phyloP scores from a whole-genome alignment of 2,888 invertebrate species.

The Pyrrhia umbra region DNA sequence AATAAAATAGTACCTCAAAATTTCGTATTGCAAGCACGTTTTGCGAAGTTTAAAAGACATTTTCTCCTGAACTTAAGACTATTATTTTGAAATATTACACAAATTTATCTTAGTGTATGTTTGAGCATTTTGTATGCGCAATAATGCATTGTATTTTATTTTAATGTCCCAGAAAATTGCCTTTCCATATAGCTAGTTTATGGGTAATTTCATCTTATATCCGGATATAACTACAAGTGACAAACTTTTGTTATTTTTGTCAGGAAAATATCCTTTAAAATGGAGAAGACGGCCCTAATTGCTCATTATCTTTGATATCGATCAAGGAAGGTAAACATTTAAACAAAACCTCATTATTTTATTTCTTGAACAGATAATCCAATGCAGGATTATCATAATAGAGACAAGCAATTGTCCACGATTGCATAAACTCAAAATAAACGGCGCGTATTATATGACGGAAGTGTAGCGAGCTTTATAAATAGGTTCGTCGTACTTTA shows the following conservation, averaged over 20 bases:
- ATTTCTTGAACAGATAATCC: neutral
- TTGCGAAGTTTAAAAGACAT: neutral
- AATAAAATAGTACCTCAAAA: neutral
- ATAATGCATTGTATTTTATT: neutral
- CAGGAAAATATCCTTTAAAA: too few relatives aligned
- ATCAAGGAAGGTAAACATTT: neutral
- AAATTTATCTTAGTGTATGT: neutral
- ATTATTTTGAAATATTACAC: neutral
- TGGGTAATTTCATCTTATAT: too few relatives aligned
- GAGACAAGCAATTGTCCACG: neutral
- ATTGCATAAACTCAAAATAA: conserved; percentile 24
- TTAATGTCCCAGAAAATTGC: neutral
- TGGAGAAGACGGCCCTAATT: neutral
- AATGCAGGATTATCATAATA: conserved; percentile 8
- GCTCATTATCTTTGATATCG: neutral
- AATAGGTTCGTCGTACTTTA: conserved; percentile 34
- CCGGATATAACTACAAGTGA: too few relatives aligned
- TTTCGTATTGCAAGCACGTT: neutral
- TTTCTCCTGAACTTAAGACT: neutral
- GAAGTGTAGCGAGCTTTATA: conserved; percentile 29
- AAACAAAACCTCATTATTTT: conserved; percentile 7
- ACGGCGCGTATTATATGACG: conserved; percentile 10
- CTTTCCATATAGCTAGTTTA: neutral
- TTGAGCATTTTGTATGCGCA: neutral
- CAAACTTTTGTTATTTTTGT: too few relatives aligned